Percentiles rank a stretch among this genome's conserved stretches.
Evolutionary conservation across 2,797 vertebrate species (phyloP).

Genomic region (Rhincodon typus): DNA sequence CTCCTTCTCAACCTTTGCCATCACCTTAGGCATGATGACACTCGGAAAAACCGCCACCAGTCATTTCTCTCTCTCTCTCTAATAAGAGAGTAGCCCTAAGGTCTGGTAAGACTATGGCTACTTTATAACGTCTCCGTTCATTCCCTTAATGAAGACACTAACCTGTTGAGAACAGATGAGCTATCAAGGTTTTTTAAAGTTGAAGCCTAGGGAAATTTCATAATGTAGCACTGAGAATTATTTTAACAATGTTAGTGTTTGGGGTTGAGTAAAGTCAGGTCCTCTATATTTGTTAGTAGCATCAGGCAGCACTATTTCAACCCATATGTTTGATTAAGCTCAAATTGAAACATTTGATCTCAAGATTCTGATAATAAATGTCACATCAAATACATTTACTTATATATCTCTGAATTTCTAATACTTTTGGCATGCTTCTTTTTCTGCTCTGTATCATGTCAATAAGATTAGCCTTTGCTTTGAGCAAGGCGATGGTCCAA

Average conservation of each 20-base stretch:
- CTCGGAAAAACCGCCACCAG: no score
- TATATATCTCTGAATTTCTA: neutral
- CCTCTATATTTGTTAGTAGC: neutral
- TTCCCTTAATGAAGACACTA: neutral
- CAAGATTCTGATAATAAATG: neutral
- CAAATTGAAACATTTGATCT: neutral
- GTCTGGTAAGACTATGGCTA: no score
- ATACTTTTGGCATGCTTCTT: neutral
- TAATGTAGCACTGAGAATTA: neutral
- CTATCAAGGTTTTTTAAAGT: neutral
- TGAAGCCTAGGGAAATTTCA: neutral
- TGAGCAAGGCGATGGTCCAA: no score
- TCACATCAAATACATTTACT: neutral
- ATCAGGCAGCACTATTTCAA: neutral
- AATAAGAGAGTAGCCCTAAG: no score
- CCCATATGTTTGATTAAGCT: neutral
- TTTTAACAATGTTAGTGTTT: neutral
- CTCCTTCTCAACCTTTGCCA: no score
- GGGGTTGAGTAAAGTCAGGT: neutral
- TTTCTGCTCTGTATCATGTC: neutral
- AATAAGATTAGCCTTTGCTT: neutral
- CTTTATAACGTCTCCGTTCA: neutral
- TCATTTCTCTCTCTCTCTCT: no score
- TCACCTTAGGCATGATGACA: no score
- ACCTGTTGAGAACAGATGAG: neutral